Evolutionary conservation across 1,140 invertebrate species (phyloP).

Genomic region (Elymnias hypermnestra): DNA sequence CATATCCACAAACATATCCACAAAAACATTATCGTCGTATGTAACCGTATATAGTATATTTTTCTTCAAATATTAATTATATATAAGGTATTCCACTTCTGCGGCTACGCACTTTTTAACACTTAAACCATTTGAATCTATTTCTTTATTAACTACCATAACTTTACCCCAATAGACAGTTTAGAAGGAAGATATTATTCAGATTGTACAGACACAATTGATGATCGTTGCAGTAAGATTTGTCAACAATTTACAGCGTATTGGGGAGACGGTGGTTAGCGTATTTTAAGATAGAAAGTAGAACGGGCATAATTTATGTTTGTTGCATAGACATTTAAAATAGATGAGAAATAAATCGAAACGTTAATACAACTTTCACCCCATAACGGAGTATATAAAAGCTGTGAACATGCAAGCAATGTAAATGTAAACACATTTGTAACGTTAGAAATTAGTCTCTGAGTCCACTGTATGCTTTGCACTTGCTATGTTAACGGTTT

Average conservation of each 20-base stretch:
- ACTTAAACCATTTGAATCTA: too few relatives aligned
- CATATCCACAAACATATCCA: too few relatives aligned
- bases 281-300: constrained; percentile 19
- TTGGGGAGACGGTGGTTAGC: constrained; percentile 8
- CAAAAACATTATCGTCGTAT: too few relatives aligned
- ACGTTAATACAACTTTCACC: constrained; percentile 25
- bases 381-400: constrained; percentile 10
- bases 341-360: constrained; percentile 26
- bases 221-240: constrained; percentile 3
- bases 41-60: too few relatives aligned
- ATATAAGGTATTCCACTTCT: too few relatives aligned
- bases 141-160: too few relatives aligned
- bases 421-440: constrained; percentile 2
- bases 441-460: too few relatives aligned
- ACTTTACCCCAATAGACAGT: too few relatives aligned
- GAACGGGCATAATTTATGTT: constrained; percentile 19
- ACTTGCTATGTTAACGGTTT: too few relatives aligned
- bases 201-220: neutral
- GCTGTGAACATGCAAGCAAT: constrained; percentile 4
- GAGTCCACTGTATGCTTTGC: too few relatives aligned
- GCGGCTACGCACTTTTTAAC: too few relatives aligned
- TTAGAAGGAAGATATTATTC: neutral
- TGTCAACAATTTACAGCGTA: constrained; percentile 11
- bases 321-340: constrained; percentile 21
- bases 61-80: too few relatives aligned